Base-by-base conservation (phyloP, 2,797 vertebrate genomes). In the Sebastes flavidus region DNA sequence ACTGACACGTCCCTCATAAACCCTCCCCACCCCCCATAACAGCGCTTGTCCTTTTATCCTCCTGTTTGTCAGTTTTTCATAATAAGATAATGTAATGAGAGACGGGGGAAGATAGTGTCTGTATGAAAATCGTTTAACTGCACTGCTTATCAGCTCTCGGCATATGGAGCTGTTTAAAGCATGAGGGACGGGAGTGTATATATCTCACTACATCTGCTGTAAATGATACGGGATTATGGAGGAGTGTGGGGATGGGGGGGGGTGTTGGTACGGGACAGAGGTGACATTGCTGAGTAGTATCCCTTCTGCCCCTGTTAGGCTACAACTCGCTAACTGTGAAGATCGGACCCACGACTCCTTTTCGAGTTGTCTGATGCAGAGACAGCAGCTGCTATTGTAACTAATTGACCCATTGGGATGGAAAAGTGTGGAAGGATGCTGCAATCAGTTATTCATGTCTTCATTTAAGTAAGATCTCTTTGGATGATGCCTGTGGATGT, bases 141-240 rank as follows among this genome's bases (percentile, higher is more conserved):
- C 30, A 7, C 77, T n/a, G 66, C 77, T 88, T 85, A 85, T 89
- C 87, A 77, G 76, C 67, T 73, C 14, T 7, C 38, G 78, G 74
- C 82, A 83, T 82, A 70, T 49, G 67, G 78, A 81, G 68, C 65
- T 12, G n/a, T 32, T 34, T 14, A 78, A 80, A 36, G 20, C 63
- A 65, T 6, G 4, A 36, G 56, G 68, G 65, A 72, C 1, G 2
- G 8, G 27, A 24, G 56, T 27, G 71, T 54, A 46, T 46, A 1
- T 72, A 75, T 82, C 59, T 14, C 30, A 36, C n/a, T 5, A 24
- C 65, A 56, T 84, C 82, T 85, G 65, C 68, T 78, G 49, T 67
- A 60, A 63, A 77, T 80, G 65, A 80, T 72, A 65, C 14, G 27
- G 69, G 72, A 81, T 69, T 60, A 56, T 58, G n/a, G 72, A 6